phyloP scores from a whole-genome alignment of 2,113 vertebrate genomes.

The Apteryx owenii region DNA sequence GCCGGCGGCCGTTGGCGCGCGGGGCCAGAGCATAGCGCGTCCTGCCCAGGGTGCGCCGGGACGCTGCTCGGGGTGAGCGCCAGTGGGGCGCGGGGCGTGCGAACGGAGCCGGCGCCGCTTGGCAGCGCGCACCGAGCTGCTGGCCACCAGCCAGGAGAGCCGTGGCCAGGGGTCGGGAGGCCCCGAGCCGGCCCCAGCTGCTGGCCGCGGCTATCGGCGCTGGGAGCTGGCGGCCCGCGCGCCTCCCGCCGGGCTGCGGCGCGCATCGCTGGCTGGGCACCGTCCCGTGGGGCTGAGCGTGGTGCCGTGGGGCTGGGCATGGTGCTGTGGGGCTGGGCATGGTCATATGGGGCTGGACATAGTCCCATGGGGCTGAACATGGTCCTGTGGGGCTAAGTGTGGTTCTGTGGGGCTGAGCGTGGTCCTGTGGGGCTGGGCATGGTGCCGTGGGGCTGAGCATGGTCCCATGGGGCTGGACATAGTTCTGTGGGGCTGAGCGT shows the following conservation, averaged over 20 bases:
- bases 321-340: neutral
- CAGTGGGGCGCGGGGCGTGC: conserved; percentile 17
- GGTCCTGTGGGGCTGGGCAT: neutral
- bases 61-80: neutral
- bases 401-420: neutral
- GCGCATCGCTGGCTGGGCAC: too few relatives aligned
- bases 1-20: neutral
- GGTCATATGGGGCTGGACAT: neutral
- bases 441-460: too few relatives aligned
- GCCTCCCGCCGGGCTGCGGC: too few relatives aligned
- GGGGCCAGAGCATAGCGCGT: too few relatives aligned
- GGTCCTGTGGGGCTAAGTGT: neutral
- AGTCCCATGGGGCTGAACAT: neutral
- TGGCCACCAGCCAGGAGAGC: neutral
- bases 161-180: neutral
- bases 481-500: too few relatives aligned
- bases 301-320: neutral
- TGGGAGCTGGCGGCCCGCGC: too few relatives aligned
- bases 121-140: neutral
- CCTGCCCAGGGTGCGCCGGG: too few relatives aligned
- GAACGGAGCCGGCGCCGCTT: neutral
- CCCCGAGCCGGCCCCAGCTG: too few relatives aligned
- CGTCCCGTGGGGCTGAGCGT: too few relatives aligned
- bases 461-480: too few relatives aligned
- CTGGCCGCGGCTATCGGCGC: too few relatives aligned